These are phyloP conservation scores for Fregata magnificens DNA, from an alignment of 2,113 vertebrate species.

Conservation along the genomic window DNA sequence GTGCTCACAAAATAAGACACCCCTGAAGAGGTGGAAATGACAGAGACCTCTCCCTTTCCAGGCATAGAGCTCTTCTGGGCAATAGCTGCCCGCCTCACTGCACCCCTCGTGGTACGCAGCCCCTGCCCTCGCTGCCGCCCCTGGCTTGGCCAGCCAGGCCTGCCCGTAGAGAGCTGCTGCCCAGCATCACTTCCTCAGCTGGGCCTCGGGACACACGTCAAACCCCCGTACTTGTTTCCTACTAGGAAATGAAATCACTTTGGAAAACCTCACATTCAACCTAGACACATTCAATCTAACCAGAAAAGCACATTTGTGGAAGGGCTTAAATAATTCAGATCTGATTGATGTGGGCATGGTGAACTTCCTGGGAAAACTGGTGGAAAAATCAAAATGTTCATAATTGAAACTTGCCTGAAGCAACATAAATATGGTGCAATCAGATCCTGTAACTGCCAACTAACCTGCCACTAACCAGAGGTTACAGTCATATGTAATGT, in stretches of 20 bases:
- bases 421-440: not conserved
- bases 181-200: not conserved
- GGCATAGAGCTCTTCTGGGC: not conserved
- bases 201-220: not conserved
- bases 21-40: not conserved
- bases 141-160: rapidly evolving
- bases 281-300: not conserved
- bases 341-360: constrained; percentile 11
- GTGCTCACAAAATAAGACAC: not conserved
- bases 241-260: constrained; percentile 12
- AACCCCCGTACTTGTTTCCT: not conserved
- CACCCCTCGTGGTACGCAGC: rapidly evolving
- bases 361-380: constrained; percentile 5
- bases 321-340: not conserved
- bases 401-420: not conserved
- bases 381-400: constrained; percentile 12
- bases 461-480: not conserved
- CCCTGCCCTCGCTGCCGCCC: not conserved
- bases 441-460: not conserved
- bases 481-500: not conserved
- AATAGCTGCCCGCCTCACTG: not conserved
- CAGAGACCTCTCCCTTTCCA: not conserved
- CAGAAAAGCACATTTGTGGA: not conserved
- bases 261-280: not conserved
- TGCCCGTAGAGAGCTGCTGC: not conserved